Evolutionary conservation across 2,797 vertebrate species (phyloP), one percentile per base, ranked within the genome.

Genomic region (Silurus lanzhouensis): DNA sequence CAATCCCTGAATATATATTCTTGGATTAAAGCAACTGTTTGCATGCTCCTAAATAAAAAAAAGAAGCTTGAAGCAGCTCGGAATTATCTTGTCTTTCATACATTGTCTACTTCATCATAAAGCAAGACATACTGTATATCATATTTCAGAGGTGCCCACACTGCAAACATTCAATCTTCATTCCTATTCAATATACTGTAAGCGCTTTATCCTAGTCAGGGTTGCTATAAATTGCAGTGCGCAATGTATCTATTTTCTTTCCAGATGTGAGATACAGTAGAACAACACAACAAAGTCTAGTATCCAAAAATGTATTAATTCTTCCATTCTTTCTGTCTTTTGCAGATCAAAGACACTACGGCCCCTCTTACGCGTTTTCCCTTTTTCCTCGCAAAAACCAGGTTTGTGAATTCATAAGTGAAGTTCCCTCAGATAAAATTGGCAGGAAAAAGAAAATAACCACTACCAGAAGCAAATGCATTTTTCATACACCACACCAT

Each of bases 141-240:
- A 25, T 55, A 27, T 27, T 55, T 6, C 13, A n/a, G 46, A 25
- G 71, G 22, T 74, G 71, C 22, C 48, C 25, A 15, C 22, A 74
- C 52, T 74, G 70, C 44, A 14, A 72, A 48, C 71, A 27, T 75
- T 75, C 25, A 67, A 48, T 72, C 70, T 71, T 71, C 68, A 48
- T 72, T 72, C 71, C n/a, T 74, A 5, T 55, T 25, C n/a, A 74
- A 38, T 38, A 38, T 38, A 38, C 38, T 38, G 70, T 48, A n/a
- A 4, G 44, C 22, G 25, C 70, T 46, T 48, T 48, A 72, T 48
- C 46, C 46, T 72, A 48, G 44, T 74, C 22, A 74, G 13, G 10
- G 22, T 48, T 8, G 13, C 71, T n/a, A 9, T 48, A 52, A 48
- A 52, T n/a, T n/a, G 71, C 64, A 6, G 3, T 44, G 67, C 31